phyloP scores from a whole-genome alignment of 2,888 invertebrate genomes.

The Scotopteryx bipunctaria region DNA sequence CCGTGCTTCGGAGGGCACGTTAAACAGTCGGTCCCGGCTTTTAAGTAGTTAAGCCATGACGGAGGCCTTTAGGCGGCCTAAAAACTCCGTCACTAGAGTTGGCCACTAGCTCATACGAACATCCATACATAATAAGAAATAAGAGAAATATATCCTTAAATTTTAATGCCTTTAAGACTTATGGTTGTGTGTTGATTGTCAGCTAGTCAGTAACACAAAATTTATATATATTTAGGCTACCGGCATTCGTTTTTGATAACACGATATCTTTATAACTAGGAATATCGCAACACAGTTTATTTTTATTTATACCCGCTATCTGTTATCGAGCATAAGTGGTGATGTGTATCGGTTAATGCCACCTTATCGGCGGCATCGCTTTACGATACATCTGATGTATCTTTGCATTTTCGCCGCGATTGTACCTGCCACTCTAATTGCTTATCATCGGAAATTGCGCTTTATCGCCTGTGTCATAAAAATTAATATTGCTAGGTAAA shows the following conservation, averaged over 20 bases:
- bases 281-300: constrained; percentile 67
- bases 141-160: too few species aligned
- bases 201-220: too few species aligned
- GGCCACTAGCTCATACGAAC: too few species aligned
- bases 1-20: too few species aligned
- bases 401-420: constrained; percentile 54
- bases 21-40: too few species aligned
- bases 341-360: constrained; percentile 75
- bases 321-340: constrained; percentile 63
- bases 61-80: too few species aligned
- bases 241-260: constrained; percentile 49
- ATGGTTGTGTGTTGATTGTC: too few species aligned
- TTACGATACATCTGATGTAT: constrained; percentile 56
- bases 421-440: not conserved
- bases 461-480: not conserved
- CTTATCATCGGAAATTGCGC: not conserved
- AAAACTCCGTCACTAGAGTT: too few species aligned
- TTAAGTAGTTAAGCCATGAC: too few species aligned
- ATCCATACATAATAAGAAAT: too few species aligned
- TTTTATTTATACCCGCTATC: constrained; percentile 76
- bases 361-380: constrained; percentile 66
- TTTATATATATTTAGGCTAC: too few species aligned
- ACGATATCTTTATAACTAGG: constrained; percentile 66
- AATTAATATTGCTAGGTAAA: not conserved
- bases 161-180: too few species aligned